These are phyloP conservation scores for Melitaea cinxia DNA, from an alignment of 1,140 invertebrate species.

Conservation along the genomic window DNA sequence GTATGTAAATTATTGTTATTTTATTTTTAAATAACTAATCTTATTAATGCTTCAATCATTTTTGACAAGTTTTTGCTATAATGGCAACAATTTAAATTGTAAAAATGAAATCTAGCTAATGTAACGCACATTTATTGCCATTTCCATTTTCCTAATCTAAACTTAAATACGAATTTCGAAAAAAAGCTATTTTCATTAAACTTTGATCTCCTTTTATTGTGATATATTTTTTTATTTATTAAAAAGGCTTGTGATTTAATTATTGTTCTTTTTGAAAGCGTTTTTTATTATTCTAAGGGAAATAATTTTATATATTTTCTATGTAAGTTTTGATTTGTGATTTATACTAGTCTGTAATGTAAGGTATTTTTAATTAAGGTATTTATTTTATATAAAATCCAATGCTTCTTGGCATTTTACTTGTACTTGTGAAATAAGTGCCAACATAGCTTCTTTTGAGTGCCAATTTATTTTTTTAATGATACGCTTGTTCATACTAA, in stretches of 20 bases:
- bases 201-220: background rate
- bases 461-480: background rate
- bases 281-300: constrained; percentile 1
- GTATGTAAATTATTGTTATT: no score
- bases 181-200: background rate
- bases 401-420: background rate
- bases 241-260: background rate
- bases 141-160: background rate
- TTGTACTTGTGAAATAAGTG: background rate
- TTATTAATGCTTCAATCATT: no score
- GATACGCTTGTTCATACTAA: background rate
- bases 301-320: constrained; percentile 3
- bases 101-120: background rate
- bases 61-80: background rate
- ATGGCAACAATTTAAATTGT: background rate
- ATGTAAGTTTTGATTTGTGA: background rate
- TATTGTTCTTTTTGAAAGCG: constrained; percentile 3
- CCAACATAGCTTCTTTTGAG: no score
- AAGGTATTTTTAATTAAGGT: no score
- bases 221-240: constrained; percentile 3
- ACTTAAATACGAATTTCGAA: background rate
- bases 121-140: background rate
- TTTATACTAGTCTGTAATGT: background rate
- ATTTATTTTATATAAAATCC: constrained; percentile 3
- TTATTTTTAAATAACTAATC: no score